These are phyloP conservation scores for Catostomus latipinnis DNA, from an alignment of 2,797 vertebrate species.

Conservation along the genomic window DNA sequence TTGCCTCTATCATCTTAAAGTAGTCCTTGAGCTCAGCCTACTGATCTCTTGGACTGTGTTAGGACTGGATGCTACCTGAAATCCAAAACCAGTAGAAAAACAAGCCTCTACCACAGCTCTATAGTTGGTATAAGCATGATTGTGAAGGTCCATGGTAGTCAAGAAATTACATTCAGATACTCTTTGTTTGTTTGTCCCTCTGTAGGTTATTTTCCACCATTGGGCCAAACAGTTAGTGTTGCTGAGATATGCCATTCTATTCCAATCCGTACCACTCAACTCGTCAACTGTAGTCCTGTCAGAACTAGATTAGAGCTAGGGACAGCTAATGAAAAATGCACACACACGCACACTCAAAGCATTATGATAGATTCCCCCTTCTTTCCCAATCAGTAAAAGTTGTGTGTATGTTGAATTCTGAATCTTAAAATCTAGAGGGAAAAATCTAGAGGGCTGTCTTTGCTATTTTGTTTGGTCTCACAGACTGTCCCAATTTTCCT, in stretches of 20 bases:
- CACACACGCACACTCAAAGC: not conserved
- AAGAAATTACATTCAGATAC: not conserved
- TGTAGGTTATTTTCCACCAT: not conserved
- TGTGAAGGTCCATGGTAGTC: not conserved
- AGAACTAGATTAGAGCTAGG: conserved; percentile 14
- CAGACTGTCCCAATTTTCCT: not conserved
- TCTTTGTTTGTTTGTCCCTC: conserved; percentile 2
- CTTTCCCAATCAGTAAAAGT: not conserved
- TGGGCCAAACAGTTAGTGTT: too few relatives aligned
- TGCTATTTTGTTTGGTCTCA: conserved; percentile 4
- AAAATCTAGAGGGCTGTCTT: conserved; percentile 37
- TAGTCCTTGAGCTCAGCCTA: not conserved
- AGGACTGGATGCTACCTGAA: not conserved
- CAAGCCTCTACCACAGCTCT: not conserved
- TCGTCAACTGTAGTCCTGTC: not conserved
- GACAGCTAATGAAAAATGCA: conserved; percentile 57
- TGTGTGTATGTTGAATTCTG: not conserved
- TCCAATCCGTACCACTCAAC: too few relatives aligned
- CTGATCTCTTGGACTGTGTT: not conserved
- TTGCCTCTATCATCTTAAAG: not conserved
- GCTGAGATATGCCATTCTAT: too few relatives aligned
- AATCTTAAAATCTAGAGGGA: not conserved
- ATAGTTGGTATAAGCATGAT: not conserved
- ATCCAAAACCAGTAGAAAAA: not conserved
- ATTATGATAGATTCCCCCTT: conserved; percentile 49